Base-by-base conservation (phyloP, 2,888 invertebrate species). In the Torymus tubicola region DNA sequence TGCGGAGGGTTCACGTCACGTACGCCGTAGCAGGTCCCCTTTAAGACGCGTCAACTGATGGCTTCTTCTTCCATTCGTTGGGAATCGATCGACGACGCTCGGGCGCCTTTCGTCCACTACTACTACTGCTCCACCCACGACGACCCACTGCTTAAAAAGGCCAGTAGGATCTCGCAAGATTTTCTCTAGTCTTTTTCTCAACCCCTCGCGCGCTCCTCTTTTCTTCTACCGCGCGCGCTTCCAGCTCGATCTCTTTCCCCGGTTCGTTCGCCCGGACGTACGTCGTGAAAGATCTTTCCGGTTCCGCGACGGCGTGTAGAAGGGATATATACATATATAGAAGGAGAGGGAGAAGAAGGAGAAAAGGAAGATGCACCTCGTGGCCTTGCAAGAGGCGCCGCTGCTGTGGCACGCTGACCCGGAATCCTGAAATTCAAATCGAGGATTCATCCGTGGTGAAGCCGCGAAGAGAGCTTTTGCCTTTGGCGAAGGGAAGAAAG, bases 241-340 rank as follows among this genome's bases (percentile, higher is more conserved):
- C 60, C 18, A 31, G 57, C 5, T 18, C 55, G 58, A 53, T 61
- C 57, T 50, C 13, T 55, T 57, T 18, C 21, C 31, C 57, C 65
- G 42, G 42, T 21, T 18, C 16, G 11, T 50, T 4, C 31, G 31
- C 4, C 5, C 31, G n/a, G n/a, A 42, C 75, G 68, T 68, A 74
- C 74, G 65, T 74, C 52, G 75, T 68, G 68, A 68, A 68, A 68
- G 60, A 68, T 76, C 75, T 75, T 68, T 76, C 68, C 68, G 75
- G 57, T 74, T 52, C 64, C 64, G 24, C 21, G 61, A 11, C 31
- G 31, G 5, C 31, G n/a, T n/a, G 64, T 52, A 18, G 65, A n/a
- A n/a, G n/a, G n/a, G n/a, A n/a, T n/a, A n/a, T n/a, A n/a, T n/a
- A n/a, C n/a, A n/a, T n/a, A n/a, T n/a, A n/a, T 31, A 0, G 4